A percentile compares a stretch with the other conserved stretches of the same genome.
These are phyloP conservation scores for Microcebus murinus DNA, from an alignment of 2,113 vertebrate genomes.

Conservation along the genomic window DNA sequence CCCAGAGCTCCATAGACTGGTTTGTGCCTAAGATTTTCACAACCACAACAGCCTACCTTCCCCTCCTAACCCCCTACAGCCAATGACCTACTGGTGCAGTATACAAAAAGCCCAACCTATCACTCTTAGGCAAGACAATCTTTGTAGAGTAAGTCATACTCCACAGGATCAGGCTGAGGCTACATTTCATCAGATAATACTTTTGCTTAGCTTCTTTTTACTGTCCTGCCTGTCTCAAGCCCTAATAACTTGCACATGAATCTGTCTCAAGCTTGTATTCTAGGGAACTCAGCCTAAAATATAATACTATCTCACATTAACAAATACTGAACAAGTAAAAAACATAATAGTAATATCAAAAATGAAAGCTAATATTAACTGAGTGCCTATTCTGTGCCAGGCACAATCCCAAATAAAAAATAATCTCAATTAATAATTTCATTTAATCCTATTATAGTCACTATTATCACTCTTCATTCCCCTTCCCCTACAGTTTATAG, in stretches of 20 bases:
- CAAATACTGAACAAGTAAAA: neutral
- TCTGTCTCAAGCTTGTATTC: neutral
- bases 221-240: neutral
- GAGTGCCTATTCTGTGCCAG: neutral
- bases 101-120: neutral
- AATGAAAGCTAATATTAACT: neutral
- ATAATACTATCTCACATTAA: neutral
- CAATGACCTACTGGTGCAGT: too few species aligned
- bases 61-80: neutral
- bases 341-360: neutral
- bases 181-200: neutral
- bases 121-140: neutral
- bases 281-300: neutral
- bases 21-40: neutral
- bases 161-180: neutral
- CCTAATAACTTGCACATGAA: neutral
- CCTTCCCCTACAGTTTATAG: neutral
- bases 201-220: neutral
- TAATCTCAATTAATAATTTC: neutral
- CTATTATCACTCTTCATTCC: neutral
- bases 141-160: neutral
- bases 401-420: neutral
- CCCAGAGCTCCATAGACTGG: too few species aligned
- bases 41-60: fast-evolving
- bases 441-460: neutral